Base-by-base conservation (phyloP, 1,140 invertebrate genomes). In the Sminthurinus signatus region DNA sequence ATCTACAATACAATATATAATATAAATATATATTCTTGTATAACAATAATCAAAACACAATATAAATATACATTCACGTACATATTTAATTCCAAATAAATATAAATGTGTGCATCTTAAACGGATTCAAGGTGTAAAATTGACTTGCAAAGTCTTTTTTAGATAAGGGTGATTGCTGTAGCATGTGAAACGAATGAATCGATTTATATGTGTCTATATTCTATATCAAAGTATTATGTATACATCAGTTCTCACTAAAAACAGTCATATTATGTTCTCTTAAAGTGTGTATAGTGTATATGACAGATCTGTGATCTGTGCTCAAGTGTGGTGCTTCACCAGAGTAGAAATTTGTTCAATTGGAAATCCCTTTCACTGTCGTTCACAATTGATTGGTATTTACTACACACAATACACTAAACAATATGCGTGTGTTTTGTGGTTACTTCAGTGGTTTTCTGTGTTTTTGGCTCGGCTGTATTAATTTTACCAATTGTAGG, bases 401-500 rank as follows among this genome's bases (percentile, higher is more conserved):
- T 23, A 27, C 4, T 8, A n/a, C 4, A 4, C 3, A n/a, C 44
- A 46, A n/a, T 21, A 19, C 15, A n/a, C 19, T 46, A 4, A 39
- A 39, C 36, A 50, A n/a, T n/a, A 61, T 61, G 59, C 46, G 32
- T 60, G 50, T 52, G 17, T 17, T 46, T 32, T 48, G 39, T 61
- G 51, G 58, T 62, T 66, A 66, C 64, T 29, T 60, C 15, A 56
- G 50, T 61, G 51, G 54, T 21, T 66, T 67, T 58, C 54, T 67
- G 25, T 51, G 60, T 62, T 62, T 62, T 42, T 67, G 65, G 65
- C 29, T 67, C 60, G 59, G 39, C 57, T n/a, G n/a, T n/a, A 52
- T 60, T 44, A 23, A 60, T 56, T 61, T 66, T 44, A 28, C 65
- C n/a, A 60, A 42, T 55, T 67, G 65, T 67, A 57, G 60, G 65